Evolutionary conservation across 2,888 invertebrate genomes (phyloP).

Genomic region (Leucophora obtusa): DNA sequence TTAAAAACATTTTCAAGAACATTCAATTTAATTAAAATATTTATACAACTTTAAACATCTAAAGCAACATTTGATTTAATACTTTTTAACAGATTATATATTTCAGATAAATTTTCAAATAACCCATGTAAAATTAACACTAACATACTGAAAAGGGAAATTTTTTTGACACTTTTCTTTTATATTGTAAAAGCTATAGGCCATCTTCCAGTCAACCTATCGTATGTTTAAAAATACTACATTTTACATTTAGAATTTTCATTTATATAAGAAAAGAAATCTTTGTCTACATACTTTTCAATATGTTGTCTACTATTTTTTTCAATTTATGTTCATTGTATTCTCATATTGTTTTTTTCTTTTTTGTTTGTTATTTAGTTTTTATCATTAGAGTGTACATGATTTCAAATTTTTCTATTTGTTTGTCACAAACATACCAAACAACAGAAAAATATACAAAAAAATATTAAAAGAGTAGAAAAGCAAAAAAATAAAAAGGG

Average conservation of each 20-base stretch:
- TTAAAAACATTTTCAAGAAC: too few relatives aligned
- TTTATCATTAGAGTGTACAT: constrained; percentile 25
- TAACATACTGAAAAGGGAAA: too few relatives aligned
- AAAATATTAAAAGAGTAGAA: constrained; percentile 1
- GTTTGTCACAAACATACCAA: constrained; percentile 23
- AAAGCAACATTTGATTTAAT: too few relatives aligned
- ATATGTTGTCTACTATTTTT: neutral
- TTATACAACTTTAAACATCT: too few relatives aligned
- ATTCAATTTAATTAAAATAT: too few relatives aligned
- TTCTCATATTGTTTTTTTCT: neutral
- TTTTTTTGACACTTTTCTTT: neutral
- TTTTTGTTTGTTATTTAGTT: neutral
- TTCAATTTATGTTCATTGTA: neutral
- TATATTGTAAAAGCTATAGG: constrained; percentile 14
- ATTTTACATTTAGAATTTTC: neutral
- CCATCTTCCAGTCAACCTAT: neutral
- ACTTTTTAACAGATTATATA: too few relatives aligned
- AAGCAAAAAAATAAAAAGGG: too few relatives aligned
- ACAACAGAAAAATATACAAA: neutral
- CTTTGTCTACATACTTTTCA: too few relatives aligned
- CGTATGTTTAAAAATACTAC: neutral
- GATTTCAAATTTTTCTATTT: constrained; percentile 2
- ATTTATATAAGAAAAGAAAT: too few relatives aligned
- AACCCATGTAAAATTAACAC: too few relatives aligned
- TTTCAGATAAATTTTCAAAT: too few relatives aligned